phyloP scores from a whole-genome alignment of 2,888 invertebrate species.

The Agrotis puta region DNA sequence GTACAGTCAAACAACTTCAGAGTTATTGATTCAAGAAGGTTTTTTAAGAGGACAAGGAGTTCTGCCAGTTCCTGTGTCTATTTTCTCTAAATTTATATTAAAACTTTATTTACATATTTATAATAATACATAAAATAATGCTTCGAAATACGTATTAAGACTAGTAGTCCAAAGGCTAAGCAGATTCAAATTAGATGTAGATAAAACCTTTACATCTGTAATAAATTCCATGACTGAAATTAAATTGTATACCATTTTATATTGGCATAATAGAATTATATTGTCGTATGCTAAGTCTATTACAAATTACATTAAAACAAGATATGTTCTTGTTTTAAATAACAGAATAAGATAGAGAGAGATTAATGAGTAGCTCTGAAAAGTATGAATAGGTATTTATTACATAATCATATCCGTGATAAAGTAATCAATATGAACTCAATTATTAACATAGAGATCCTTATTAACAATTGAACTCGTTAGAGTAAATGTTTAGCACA shows the following conservation, averaged over 20 bases:
- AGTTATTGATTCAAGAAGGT: no score
- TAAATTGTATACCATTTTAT: not conserved
- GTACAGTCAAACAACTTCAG: no score
- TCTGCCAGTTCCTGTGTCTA: no score
- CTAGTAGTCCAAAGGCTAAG: not conserved
- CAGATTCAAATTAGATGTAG: not conserved
- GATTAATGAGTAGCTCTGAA: conserved; percentile 19
- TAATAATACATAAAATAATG: no score
- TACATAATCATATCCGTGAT: conserved; percentile 47
- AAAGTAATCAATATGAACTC: conserved; percentile 31
- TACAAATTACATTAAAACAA: not conserved
- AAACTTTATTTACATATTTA: no score
- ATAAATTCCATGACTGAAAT: not conserved
- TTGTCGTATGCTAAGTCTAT: not conserved
- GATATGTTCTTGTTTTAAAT: conserved; percentile 2
- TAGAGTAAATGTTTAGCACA: conserved; percentile 29
- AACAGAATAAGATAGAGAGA: conserved; percentile 26
- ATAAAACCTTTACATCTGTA: not conserved
- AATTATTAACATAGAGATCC: conserved; percentile 25
- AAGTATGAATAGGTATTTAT: conserved; percentile 13
- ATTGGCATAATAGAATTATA: not conserved
- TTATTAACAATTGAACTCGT: conserved; percentile 10
- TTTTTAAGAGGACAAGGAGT: no score
- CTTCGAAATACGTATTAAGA: no score
- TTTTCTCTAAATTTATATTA: no score